Evolutionary conservation across 2,113 vertebrate genomes (phyloP).

Genomic region (Spheniscus mendiculus): DNA sequence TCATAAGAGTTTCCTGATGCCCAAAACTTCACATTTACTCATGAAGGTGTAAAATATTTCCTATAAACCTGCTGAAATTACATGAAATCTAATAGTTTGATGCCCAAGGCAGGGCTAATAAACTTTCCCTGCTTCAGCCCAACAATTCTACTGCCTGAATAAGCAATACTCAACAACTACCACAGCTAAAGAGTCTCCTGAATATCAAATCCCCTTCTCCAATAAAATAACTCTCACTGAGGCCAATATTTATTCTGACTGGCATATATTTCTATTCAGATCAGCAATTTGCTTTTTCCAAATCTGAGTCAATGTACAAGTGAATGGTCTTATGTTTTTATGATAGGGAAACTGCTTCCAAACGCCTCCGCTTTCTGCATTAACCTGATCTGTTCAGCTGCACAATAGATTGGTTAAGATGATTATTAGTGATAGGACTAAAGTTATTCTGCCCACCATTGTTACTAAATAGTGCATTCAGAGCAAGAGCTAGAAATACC

Average conservation of each 20-base stretch:
- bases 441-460: not conserved
- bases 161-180: constrained; percentile 18
- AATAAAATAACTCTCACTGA: not conserved
- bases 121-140: constrained; percentile 13
- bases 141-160: constrained; percentile 32
- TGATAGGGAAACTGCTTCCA: not conserved
- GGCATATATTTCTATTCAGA: constrained; percentile 13
- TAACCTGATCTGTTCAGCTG: not conserved
- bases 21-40: constrained; percentile 40
- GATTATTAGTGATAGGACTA: not conserved
- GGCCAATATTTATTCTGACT: not conserved
- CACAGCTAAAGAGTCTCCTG: not conserved
- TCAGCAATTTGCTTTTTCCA: not conserved
- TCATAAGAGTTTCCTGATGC: not conserved
- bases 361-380: not conserved
- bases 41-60: constrained; percentile 43
- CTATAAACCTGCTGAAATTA: constrained; percentile 39
- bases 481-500: not conserved
- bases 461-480: not conserved
- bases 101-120: constrained; percentile 58
- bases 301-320: not conserved
- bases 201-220: constrained; percentile 20
- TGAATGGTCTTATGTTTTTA: not conserved
- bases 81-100: constrained; percentile 34
- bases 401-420: not conserved